Percentiles rank a stretch among this genome's conserved stretches.
Conservation (phyloP, 2,113 vertebrate genomes). For the Gorsachius goisagi region DNA sequence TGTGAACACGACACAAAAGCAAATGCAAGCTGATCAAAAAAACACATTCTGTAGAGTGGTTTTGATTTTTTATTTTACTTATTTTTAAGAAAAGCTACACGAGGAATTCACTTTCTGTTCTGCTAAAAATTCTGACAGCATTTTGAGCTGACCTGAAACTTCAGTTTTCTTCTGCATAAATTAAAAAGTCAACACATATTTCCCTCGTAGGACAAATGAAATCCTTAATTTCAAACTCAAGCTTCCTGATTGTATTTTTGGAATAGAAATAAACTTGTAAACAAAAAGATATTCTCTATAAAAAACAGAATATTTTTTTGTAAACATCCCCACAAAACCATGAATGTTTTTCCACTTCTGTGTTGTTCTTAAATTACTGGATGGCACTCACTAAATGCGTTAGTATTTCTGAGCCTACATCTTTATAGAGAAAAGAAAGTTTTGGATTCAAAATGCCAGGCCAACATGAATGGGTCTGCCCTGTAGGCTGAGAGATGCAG, state of each 20-base stretch:
- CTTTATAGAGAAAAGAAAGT: not conserved
- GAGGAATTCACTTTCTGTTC: not conserved
- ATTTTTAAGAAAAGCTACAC: not conserved
- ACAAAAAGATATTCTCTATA: not conserved
- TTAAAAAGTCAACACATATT: not conserved
- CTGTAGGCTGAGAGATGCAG: not conserved
- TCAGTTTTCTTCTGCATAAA: not conserved
- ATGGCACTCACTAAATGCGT: not conserved
- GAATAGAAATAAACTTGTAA: not conserved
- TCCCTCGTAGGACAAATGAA: not conserved
- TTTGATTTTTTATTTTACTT: not conserved
- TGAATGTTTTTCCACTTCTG: not conserved
- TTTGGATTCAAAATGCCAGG: not conserved
- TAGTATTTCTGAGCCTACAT: not conserved
- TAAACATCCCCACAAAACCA: not conserved
- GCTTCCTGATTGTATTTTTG: not conserved
- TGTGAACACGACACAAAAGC: not conserved
- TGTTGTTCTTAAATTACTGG: not conserved
- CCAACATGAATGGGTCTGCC: not conserved
- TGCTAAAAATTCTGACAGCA: not conserved
- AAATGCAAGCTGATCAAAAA: not conserved
- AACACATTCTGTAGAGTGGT: not conserved
- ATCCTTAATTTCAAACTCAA: not conserved
- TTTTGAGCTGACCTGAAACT: not conserved
- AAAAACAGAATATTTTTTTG: not conserved